Evolutionary conservation across 2,888 invertebrate genomes (phyloP), one percentile per base, ranked within the genome.

Genomic region (Bibio marci): DNA sequence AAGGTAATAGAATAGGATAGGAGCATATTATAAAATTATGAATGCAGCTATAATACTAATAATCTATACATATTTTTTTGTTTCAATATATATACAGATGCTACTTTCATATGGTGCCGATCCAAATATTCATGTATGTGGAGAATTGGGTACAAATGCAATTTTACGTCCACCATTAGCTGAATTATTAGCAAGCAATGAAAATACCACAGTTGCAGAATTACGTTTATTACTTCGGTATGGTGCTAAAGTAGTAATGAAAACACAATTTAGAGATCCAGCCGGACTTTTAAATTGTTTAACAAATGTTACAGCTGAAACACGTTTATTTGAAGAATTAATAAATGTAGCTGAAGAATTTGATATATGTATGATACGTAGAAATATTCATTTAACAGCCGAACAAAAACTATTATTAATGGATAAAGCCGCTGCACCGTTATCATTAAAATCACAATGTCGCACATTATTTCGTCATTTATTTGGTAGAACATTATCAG

Each of bases 201-300:
- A 71, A n/a, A 70, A 72, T 35, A 80, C 80, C 0, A 70, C 70
- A 28, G 62, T 69, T 0, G 70, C 72, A 14, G 69, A 87, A 8
- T 71, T 88, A 1, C 64, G 71, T 7, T 53, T 80, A 41, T 58
- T 88, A 44, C 65, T 90, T 4, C 69, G 73, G 52, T 73, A 83
- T 50, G 88, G 88, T 1, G 82, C 87, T 5, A 70, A 76, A 57
- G 78, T 77, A 44, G 56, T 65, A 45, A 78, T 83, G 69, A 81
- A 82, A 58, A 81, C 81, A 8, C 85, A 85, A 48, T 82, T 80
- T 54, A 71, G 83, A 41, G 82, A 87, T 53, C 83, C 85, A 0
- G 79, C 80, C 52, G 86, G 87, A 27, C 75, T 87, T 40, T 64
- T 88, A 5, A 85, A 83, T 55, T 80, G 76, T 22, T 67, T 86